Evolutionary conservation across 2,797 vertebrate genomes (phyloP), one percentile per base, ranked within the genome.

Genomic region (Aplochiton taeniatus): DNA sequence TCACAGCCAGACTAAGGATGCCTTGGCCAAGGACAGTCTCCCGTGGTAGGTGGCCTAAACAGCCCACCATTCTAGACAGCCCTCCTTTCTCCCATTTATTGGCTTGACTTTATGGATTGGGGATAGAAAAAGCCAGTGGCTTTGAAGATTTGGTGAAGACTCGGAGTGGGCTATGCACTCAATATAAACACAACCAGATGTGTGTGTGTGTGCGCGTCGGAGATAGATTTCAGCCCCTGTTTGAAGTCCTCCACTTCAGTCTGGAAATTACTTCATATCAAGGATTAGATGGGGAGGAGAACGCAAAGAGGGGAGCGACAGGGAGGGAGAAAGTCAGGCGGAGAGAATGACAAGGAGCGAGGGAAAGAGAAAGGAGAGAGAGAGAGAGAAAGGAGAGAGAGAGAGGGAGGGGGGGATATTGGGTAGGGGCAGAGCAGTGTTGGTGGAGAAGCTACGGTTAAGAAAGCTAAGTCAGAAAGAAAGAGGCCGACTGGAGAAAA

Each of bases 111-210:
- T 78, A 85, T 87, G 83, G 86, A 90, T 83, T 86, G 81, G 59
- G 45, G 54, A 75, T 73, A 82, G 82, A 84, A 80, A 87, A 81
- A 72, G 76, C 68, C 67, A 71, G 71, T 71, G 80, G 85, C 88
- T 91, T 93, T 92, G 90, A 92, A 91, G 90, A 91, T 92, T 90
- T 90, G 83, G 83, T 73, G 76, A 85, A 80, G 82, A 86, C 83
- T 84, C 80, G 83, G 70, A 83, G 82, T 87, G 74, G 77, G 63
- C 72, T 78, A 74, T 80, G 70, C 82, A 77, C 80, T 85, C 78
- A 83, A 82, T 85, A 86, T 84, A 81, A 88, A 82, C 85, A 89
- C 83, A 88, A 84, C 73, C 82, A 68, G 55, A 78, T 69, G 50
- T 69, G 16, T 72, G 65, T 63, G 66, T 81, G 64, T 81, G 59